Percentiles rank a stretch among this genome's conserved stretches.
Evolutionary conservation across 2,888 invertebrate genomes (phyloP).

Genomic region (Agrotis clavis): DNA sequence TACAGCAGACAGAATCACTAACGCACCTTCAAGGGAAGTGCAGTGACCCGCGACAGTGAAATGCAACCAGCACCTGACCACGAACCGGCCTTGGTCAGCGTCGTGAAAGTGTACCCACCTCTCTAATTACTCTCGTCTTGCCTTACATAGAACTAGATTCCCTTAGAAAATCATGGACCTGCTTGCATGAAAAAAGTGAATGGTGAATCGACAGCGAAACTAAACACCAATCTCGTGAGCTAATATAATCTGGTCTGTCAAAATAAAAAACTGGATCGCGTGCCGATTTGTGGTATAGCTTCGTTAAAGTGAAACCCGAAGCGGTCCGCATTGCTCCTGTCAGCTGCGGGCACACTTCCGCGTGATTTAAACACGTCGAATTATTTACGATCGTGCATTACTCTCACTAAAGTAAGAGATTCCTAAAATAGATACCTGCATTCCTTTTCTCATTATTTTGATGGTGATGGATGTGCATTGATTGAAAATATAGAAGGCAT

Average conservation of each 20-base stretch:
- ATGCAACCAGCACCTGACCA: conserved; percentile 80
- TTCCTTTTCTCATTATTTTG: conserved; percentile 50
- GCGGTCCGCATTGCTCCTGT: conserved; percentile 71
- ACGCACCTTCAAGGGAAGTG: conserved; percentile 67
- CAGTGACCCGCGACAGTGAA: conserved; percentile 86
- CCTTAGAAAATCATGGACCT: conserved; percentile 58
- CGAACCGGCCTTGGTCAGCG: conserved; percentile 71
- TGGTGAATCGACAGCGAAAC: conserved; percentile 53
- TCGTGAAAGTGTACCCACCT: conserved; percentile 83
- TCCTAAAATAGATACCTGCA: conserved; percentile 57
- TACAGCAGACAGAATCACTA: conserved; percentile 30
- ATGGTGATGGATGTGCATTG: conserved; percentile 46
- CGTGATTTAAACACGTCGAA: conserved; percentile 67
- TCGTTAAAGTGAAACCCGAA: conserved; percentile 73
- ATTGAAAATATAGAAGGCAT: conserved; percentile 52
- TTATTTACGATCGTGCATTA: conserved; percentile 63
- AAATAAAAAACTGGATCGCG: conserved; percentile 68
- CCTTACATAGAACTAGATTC: conserved; percentile 69
- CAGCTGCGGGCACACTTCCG: conserved; percentile 70
- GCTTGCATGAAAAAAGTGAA: conserved; percentile 43
- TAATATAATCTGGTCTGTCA: conserved; percentile 46
- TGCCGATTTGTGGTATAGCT: conserved; percentile 69
- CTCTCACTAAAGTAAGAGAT: conserved; percentile 67
- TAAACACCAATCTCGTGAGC: conserved; percentile 42
- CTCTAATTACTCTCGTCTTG: conserved; percentile 82